A percentile compares a stretch with the other conserved stretches of the same genome.
Conservation (phyloP, 2,113 vertebrate species). For the Patagioenas fasciata region DNA sequence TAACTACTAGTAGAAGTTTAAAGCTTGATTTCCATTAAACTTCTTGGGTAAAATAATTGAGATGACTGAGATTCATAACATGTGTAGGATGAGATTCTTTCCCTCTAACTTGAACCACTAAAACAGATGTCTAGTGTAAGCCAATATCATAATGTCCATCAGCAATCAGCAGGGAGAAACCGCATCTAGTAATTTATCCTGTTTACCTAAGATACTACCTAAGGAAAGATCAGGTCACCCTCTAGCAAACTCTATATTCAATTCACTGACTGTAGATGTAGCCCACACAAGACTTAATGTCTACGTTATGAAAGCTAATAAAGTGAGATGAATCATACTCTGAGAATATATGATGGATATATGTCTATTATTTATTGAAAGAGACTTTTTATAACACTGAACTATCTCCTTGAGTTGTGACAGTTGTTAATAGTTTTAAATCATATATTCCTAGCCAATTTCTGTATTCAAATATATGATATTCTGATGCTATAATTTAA, state of each 20-base stretch:
- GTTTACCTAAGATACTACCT: neutral
- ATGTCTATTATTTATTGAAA: constrained; percentile 29
- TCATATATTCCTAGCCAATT: neutral
- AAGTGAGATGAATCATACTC: constrained; percentile 1
- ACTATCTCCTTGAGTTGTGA: neutral
- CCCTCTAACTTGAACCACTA: neutral
- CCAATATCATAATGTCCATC: neutral
- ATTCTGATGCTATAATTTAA: constrained; percentile 19
- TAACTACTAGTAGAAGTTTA: neutral
- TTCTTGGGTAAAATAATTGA: neutral
- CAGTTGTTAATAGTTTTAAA: constrained; percentile 15
- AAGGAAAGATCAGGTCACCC: constrained; percentile 11
- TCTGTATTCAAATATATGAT: neutral
- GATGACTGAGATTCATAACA: neutral
- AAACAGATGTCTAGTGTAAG: neutral
- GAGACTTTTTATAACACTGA: neutral
- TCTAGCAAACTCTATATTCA: neutral
- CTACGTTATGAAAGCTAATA: neutral
- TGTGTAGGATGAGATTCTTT: neutral
- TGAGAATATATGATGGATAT: constrained; percentile 25
- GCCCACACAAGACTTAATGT: neutral
- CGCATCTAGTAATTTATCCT: neutral
- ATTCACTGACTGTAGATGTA: neutral
- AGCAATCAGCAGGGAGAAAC: neutral
- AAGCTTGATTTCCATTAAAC: neutral